Base-by-base conservation (phyloP, 2,797 vertebrate species). In the Acanthurus lineatus region DNA sequence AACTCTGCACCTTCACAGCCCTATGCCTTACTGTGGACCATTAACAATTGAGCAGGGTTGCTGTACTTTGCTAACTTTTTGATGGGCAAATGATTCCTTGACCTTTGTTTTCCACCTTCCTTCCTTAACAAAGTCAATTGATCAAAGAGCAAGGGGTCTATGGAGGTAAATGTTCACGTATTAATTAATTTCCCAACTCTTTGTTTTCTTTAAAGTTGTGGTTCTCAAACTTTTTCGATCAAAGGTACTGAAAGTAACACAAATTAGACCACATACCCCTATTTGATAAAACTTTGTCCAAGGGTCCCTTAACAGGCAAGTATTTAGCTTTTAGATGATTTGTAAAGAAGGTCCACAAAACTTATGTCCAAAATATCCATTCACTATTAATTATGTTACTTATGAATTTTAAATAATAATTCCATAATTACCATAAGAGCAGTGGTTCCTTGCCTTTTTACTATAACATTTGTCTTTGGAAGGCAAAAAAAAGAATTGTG, bases 1-100 rank as follows among this genome's bases (percentile, higher is more conserved):
- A 92, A 93, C 82, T 84, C 71, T 82, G 88, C 89, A 89, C 89
- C 85, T 86, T 83, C 17, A 25, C 65, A 65, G 69, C 69, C 61
- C 80, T 49, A 20, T 15, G 69, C 58, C 57, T 83, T 79, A 59
- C 66, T 77, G 52, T 48, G 59, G 8, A 16, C 22, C 78, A 85
- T 89, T 76, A 85, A 85, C 66, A 28, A 83, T 75, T 85, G 20
- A 86, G 68, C 20, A 77, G 54, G 76, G 62, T 64, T 9, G 2
- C 61, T 78, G 68, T 22, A 16, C 76, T 51, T 44, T 40, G 78
- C 71, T 77, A 17, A 86, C 67, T 81, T 73, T 84, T 76, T 72
- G 79, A 87, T 56, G 56, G 69, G 6, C 44, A 40, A 76, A 69
- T 0, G 73, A 82, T 79, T 83, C 54, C 62, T 5, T 73, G 70